These are phyloP conservation scores for Dryococelus australis DNA, from an alignment of 2,888 invertebrate genomes.

Conservation along the genomic window DNA sequence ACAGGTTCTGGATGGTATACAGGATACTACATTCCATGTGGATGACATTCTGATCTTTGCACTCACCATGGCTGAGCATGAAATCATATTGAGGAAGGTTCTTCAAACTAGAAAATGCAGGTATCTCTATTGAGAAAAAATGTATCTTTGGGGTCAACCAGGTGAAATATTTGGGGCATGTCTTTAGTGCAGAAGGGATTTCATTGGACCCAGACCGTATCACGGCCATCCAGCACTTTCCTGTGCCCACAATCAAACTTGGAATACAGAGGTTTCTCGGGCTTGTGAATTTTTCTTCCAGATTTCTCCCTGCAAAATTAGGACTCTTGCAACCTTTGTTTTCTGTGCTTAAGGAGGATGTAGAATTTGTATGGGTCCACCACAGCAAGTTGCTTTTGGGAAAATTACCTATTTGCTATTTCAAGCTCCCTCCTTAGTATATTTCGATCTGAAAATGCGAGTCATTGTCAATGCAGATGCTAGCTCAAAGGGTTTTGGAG, in stretches of 20 bases:
- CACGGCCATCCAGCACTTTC: not conserved
- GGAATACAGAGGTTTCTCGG: too few relatives aligned
- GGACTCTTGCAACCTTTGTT: not conserved
- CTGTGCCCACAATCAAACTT: not conserved
- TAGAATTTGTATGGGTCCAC: not conserved
- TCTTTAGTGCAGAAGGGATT: not conserved
- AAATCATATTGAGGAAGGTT: not conserved
- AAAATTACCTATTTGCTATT: not conserved
- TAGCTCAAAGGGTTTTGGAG: not conserved
- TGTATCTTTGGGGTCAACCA: not conserved
- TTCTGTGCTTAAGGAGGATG: not conserved
- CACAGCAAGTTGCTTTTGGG: not conserved
- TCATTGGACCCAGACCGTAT: not conserved
- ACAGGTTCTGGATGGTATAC: too few relatives aligned
- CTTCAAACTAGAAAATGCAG: not conserved
- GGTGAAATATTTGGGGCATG: not conserved
- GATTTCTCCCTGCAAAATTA: too few relatives aligned
- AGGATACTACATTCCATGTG: too few relatives aligned
- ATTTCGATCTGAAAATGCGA: not conserved
- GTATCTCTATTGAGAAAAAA: not conserved
- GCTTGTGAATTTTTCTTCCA: too few relatives aligned
- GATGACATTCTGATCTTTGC: too few relatives aligned
- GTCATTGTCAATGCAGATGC: not conserved
- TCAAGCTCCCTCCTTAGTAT: not conserved
- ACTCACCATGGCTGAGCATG: not conserved